phyloP scores from a whole-genome alignment of 2,888 invertebrate genomes.

The Ecdyonurus torrentis region DNA sequence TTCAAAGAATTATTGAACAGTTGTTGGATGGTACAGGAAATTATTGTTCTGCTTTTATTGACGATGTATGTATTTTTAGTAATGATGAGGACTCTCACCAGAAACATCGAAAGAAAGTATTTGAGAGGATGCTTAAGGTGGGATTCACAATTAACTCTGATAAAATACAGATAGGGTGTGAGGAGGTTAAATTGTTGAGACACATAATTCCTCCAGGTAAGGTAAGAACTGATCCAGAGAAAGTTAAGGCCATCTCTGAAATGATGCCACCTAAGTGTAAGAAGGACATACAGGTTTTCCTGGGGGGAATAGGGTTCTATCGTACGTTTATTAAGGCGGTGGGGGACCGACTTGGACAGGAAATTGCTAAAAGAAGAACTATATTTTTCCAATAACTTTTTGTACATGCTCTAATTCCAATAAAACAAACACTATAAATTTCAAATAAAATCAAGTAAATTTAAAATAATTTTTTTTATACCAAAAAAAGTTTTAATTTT shows the following conservation, averaged over 20 bases:
- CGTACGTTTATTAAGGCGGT: too few species aligned
- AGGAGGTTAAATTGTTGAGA: slow-evolving; percentile 1
- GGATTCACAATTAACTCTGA: slow-evolving; percentile 13
- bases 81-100: slow-evolving; percentile 9
- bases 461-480: too few species aligned
- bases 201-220: neutral
- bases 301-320: too few species aligned
- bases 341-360: too few species aligned
- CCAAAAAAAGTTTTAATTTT: too few species aligned
- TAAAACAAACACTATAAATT: too few species aligned
- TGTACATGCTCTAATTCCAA: too few species aligned
- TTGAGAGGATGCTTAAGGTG: slow-evolving; percentile 6
- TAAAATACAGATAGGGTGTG: slow-evolving; percentile 10
- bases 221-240: neutral
- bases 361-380: too few species aligned
- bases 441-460: too few species aligned
- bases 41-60: neutral
- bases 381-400: too few species aligned
- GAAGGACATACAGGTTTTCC: neutral
- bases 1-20: slow-evolving; percentile 1
- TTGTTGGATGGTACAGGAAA: neutral
- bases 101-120: slow-evolving; percentile 6
- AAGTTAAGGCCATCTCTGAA: neutral
- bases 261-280: neutral
- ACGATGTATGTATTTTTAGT: slow-evolving; percentile 5